Base-by-base conservation (phyloP, 2,888 invertebrate genomes). In the Caenorhabditis sp. region DNA sequence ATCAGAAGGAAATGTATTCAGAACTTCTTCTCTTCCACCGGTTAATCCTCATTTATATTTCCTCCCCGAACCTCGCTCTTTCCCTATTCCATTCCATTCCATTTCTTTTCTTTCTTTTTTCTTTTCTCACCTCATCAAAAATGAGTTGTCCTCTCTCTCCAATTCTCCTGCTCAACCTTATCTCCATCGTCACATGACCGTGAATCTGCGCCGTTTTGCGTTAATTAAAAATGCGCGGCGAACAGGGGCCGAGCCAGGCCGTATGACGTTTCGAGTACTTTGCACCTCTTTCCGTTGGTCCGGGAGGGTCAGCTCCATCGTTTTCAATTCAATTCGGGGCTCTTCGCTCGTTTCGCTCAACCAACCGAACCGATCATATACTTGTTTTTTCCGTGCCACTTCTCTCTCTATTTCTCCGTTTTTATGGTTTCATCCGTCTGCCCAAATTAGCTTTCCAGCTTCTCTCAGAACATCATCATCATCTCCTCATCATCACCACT, bases 361-460 rank as follows among this genome's bases (percentile, higher is more conserved):
- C 32, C 32, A 32, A 40, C 32, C 32, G 9, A 32, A 47, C 35
- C 40, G 28, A 26, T 67, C 55, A 26, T 35, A 35, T 28, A 28
- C 55, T 40, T 47, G 24, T 47, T 15, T n/a, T n/a, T 32, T 53
- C 47, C 47, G 4, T 47, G 6, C 47, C 47, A 47, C 47, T 47
- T 68, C 44, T 15, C 68, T 55, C 44, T 51, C 44, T n/a, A 35
- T 68, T 51, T 68, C 44, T 64, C 44, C 15, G 44, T 68, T 51
- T 68, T 56, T 56, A 55, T 68, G 40, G 47, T 37, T 68, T 51
- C 51, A 35, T 35, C 26, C 20, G 40, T 40, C 40, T 40, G 8
- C 56, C 8, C 56, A 35, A 47, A 51, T 35, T 65, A 22, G 50
- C 64, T 24, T 22, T 20, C 22, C 32, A 22, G 26, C 40, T 51